A percentile compares a stretch with the other conserved stretches of the same genome.
These are phyloP conservation scores for Albula goreensis DNA, from an alignment of 2,113 vertebrate species.

Conservation along the genomic window DNA sequence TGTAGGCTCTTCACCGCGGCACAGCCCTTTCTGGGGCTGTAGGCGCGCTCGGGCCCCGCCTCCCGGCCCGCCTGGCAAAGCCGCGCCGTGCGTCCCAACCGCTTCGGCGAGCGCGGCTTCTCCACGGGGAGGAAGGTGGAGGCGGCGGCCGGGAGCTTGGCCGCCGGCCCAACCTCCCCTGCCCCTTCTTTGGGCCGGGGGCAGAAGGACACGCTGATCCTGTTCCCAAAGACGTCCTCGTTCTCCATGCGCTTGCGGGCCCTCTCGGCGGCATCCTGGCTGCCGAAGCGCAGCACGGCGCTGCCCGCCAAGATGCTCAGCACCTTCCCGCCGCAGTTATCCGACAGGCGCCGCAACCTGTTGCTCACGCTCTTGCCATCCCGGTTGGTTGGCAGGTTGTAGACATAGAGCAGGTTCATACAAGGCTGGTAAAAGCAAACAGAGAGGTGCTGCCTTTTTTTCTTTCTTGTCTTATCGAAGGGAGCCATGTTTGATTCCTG, in stretches of 20 bases:
- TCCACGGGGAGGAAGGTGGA: conserved; percentile 72
- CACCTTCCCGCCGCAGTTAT: conserved; percentile 97
- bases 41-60: conserved; percentile 72
- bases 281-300: conserved; percentile 88
- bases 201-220: conserved; percentile 86
- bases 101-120: conserved; percentile 88
- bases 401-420: conserved; percentile 91
- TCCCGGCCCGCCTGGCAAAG: conserved; percentile 74
- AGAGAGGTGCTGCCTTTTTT: conserved; percentile 42
- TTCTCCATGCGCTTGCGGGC: conserved; percentile 96
- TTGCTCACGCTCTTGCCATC: conserved; percentile 89
- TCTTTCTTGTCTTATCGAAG: background rate
- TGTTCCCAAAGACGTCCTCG: conserved; percentile 92
- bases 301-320: conserved; percentile 84
- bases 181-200: conserved; percentile 73
- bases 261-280: conserved; percentile 84
- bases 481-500: background rate
- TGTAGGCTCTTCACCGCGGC: conserved; percentile 72
- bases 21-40: conserved; percentile 75
- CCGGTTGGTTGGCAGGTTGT: conserved; percentile 91
- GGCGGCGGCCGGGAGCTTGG: conserved; percentile 37
- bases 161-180: conserved; percentile 57
- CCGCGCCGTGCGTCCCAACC: conserved; percentile 77
- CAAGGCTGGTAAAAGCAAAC: conserved; percentile 77
- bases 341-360: conserved; percentile 90